Base-by-base conservation (phyloP, 1,140 invertebrate species). In the Pseudachorutes palmiensis region DNA sequence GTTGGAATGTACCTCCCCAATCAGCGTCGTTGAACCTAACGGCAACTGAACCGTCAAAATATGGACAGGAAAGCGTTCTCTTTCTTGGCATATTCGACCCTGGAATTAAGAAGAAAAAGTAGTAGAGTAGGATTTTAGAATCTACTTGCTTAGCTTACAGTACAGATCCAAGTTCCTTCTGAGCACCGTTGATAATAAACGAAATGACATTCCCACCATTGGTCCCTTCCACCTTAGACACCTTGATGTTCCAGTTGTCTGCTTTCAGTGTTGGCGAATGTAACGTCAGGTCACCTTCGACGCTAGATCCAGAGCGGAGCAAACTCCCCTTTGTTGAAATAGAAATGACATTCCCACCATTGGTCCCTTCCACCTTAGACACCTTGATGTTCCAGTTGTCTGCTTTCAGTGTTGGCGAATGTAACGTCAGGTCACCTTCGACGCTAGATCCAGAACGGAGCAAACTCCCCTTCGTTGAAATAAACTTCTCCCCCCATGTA, bases 1-100 rank as follows among this genome's bases (percentile, higher is more conserved):
- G 36, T 24, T 64, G 60, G 69, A 72, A 72, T 3, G 55, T 65
- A 22, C 68, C 71, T 19, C 58, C 51, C 51, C 65, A 68, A 1
- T 62, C 36, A 5, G 58, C 12, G 19, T 30, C 41, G 22, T 60
- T 41, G 24, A 62, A 29, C 24, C 65, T 62, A 22, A 72, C 29
- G n/a, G 63, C 65, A 3, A 72, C 19, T 26, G 69, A 64, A 24
- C 71, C 71, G 36, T 70, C 64, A 33, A 70, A 68, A 32, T 22
- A n/a, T 66, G n/a, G n/a, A 58, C 29, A 16, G 36, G 62, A 12
- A 24, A 45, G 58, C 63, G 58, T 48, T 62, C 32, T 58, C 57
- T 51, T 68, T 68, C 55, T 65, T 48, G 14, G 66, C 45, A 29
- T 71, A 71, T 2, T 63, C 65, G 2, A 64, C 5, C 1, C 60